Evolutionary conservation across 2,113 vertebrate genomes (phyloP), one percentile per base, ranked within the genome.

Genomic region (Ascaphus truei): DNA sequence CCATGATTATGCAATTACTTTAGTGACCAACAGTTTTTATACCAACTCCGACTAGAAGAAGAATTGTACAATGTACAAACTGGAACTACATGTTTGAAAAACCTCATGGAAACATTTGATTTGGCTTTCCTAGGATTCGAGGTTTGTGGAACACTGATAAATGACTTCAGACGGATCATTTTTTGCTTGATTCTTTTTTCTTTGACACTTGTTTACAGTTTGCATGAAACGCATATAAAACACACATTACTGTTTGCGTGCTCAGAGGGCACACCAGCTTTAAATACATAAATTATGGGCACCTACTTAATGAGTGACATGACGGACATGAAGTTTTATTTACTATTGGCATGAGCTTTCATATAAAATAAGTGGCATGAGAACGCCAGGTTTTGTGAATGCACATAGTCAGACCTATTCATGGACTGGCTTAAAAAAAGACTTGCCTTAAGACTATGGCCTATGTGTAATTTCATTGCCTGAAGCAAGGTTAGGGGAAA

Each of bases 201-300:
- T 91, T 85, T 90, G 83, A 90, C 84, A 88, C 91, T 88, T 91
- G 85, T 88, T 90, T 91, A 89, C 83, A 81, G 81, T 89, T 90
- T 87, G 61, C 90, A 90, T 91, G 91, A 93, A 88, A 90, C 90
- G 91, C 89, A 80, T 87, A 88, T 85, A 88, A 84, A 89, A 84
- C 79, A 82, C 76, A 81, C 76, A 73, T 85, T 83, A 80, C 75
- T 78, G 73, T 86, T 85, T 83, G 84, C 87, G 85, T 86, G 81
- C 83, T 77, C 80, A 72, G 79, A 18, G 27, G 78, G 67, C 74
- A 82, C 84, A 74, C 81, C 79, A 81, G 72, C 78, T 74, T 82
- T 84, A 84, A 83, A 88, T 76, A 84, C 77, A 88, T 85, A 88
- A 88, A 84, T 85, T 91, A 87, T 85, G 85, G 82, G 80, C 83